Base-by-base conservation (phyloP, 2,888 invertebrate genomes). In the Idaea dimidiata region DNA sequence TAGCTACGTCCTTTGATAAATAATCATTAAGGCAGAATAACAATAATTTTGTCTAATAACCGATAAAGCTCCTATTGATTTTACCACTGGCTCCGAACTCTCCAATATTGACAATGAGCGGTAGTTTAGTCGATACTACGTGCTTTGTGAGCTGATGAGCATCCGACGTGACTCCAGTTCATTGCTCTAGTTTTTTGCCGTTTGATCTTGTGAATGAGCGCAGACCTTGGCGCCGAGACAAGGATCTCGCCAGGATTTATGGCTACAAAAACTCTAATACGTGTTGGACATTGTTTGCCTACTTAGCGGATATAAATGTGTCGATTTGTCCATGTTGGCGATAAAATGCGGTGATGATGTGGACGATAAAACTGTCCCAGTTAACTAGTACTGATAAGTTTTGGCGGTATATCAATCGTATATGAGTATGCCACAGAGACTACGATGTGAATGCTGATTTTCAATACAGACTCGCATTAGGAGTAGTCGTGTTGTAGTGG, bases 91-190 rank as follows among this genome's bases (percentile, higher is more conserved):
- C 83, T 86, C 79, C 79, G 83, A 86, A 81, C 83, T 81, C 88
- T 86, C 84, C 85, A 87, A 89, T 91, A 91, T 91, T 90, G 90
- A 91, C 91, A 90, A 90, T 90, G 88, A 90, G 89, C 88, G 88
- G 90, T 89, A 90, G 91, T 91, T 91, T 90, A 89, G 91, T 87
- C 80, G 88, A 83, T 79, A 78, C 79, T 87, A 91, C 91, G 91
- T 91, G 91, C 84, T 75, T 74, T 68, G 89, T 70, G 82, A 84
- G 79, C 81, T 86, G 88, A 91, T 90, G 87, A 88, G 83, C 81
- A 75, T 78, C 76, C 81, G 87, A 89, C 91, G 91, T 91, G 91
- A 88, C 87, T 86, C 77, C 83, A 84, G 91, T 91, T 89, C 90
- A 87, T 90, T 88, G 91, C 90, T 89, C 91, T 77, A 91, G 83